A percentile compares a stretch with the other conserved stretches of the same genome.
Conservation (phyloP, 2,797 vertebrate species). For the Percopsis omiscomaycus region DNA sequence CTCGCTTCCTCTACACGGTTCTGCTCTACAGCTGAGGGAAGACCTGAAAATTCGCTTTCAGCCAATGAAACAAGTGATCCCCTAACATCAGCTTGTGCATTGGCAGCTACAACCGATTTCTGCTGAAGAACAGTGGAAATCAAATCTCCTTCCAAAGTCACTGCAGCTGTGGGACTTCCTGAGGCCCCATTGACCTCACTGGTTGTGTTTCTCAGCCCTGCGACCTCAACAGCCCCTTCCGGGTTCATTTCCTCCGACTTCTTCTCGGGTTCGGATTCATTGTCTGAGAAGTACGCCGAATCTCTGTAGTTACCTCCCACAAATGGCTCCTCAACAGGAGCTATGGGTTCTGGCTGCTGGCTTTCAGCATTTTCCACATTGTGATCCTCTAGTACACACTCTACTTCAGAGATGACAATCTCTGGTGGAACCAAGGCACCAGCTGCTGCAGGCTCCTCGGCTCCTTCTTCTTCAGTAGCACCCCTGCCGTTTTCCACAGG, state of each 20-base stretch:
- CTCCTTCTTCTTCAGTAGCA: slow-evolving; percentile 49
- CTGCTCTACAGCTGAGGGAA: slow-evolving; percentile 37
- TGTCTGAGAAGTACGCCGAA: slow-evolving; percentile 98
- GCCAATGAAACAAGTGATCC: slow-evolving; percentile 1
- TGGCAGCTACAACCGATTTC: slow-evolving; percentile 24
- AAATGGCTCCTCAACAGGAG: slow-evolving; percentile 62
- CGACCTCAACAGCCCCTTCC: slow-evolving; percentile 35
- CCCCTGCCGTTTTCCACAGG: slow-evolving; percentile 62
- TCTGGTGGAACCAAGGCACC: slow-evolving; percentile 75
- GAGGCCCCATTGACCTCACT: slow-evolving; percentile 17
- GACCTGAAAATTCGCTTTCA: slow-evolving; percentile 22
- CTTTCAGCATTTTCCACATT: slow-evolving; percentile 58
- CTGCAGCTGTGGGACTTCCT: slow-evolving; percentile 10
- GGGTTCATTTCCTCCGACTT: slow-evolving; percentile 77
- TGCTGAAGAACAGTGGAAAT: slow-evolving; percentile 36
- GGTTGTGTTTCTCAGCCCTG: slow-evolving; percentile 41
- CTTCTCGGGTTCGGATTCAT: slow-evolving; percentile 92
- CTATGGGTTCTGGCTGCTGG: slow-evolving; percentile 53
- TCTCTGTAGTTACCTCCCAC: slow-evolving; percentile 85
- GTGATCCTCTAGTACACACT: slow-evolving; percentile 52
- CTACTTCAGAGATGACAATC: slow-evolving; percentile 86
- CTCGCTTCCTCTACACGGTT: slow-evolving; percentile 34
- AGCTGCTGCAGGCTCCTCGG: slow-evolving; percentile 18
- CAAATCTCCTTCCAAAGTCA: slow-evolving; percentile 19
- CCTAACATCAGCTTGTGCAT: slow-evolving; percentile 17